Percentiles rank a stretch among this genome's conserved stretches.
These are phyloP conservation scores for Halcyon leucocephala DNA, from an alignment of 2,797 vertebrate species.

Conservation along the genomic window DNA sequence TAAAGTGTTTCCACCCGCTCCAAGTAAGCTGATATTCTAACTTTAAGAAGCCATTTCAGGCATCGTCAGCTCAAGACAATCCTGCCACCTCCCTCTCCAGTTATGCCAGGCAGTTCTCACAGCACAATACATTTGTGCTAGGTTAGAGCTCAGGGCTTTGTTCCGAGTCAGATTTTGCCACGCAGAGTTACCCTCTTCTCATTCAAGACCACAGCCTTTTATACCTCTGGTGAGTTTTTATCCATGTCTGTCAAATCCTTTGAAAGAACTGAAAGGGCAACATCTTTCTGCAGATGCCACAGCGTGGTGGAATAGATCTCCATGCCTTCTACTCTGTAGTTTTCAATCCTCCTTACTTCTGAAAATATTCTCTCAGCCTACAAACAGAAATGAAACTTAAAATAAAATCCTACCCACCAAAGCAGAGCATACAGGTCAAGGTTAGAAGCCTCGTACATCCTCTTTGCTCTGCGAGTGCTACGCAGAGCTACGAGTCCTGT, in stretches of 20 bases:
- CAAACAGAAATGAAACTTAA: conserved; percentile 4
- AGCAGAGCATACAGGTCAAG: neutral
- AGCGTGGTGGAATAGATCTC: conserved; percentile 97
- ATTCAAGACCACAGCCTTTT: neutral
- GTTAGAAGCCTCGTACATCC: neutral
- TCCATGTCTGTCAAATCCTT: conserved; percentile 99
- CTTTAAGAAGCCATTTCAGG: neutral
- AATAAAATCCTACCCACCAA: neutral
- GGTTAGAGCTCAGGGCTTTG: neutral
- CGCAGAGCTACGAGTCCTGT: neutral
- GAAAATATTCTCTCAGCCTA: conserved; percentile 96
- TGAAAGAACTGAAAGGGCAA: conserved; percentile 93
- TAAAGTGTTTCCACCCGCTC: neutral
- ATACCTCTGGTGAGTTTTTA: conserved; percentile 96
- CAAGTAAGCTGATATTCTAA: neutral
- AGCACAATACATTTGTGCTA: neutral
- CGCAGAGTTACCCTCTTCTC: neutral
- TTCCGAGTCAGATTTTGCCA: neutral
- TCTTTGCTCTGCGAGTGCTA: neutral
- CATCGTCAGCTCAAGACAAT: neutral
- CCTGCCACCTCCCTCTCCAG: neutral
- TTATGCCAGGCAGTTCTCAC: neutral
- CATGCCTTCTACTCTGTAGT: conserved; percentile 95
- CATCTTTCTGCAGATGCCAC: conserved; percentile 98
- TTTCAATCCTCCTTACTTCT: conserved; percentile 94